These are phyloP conservation scores for Drosophila lacicola DNA, from an alignment of 2,888 invertebrate species.

Conservation along the genomic window DNA sequence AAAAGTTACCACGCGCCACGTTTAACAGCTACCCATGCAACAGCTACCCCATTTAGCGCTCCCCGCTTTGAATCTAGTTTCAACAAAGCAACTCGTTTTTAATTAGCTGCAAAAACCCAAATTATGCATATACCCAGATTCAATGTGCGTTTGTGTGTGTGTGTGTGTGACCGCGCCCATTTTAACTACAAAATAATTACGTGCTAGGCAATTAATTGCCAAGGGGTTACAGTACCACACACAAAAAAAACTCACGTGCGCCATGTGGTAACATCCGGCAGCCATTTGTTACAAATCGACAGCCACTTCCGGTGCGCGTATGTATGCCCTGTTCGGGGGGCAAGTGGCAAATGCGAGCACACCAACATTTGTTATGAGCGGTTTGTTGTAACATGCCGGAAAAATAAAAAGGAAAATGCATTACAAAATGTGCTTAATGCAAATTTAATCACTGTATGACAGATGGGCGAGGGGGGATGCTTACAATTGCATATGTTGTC, in stretches of 20 bases:
- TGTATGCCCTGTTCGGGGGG: conserved; percentile 4
- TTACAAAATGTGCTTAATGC: conserved; percentile 49
- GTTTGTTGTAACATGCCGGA: conserved; percentile 40
- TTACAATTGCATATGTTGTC: not conserved
- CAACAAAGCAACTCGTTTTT: conserved; percentile 68
- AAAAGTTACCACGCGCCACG: conserved; percentile 51
- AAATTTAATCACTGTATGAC: conserved; percentile 52
- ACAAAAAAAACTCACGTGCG: conserved; percentile 57
- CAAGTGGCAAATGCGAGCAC: conserved; percentile 1
- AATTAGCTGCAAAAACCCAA: conserved; percentile 77
- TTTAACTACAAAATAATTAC: conserved; percentile 80
- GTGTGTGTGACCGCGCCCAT: conserved; percentile 55
- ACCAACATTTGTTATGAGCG: conserved; percentile 56
- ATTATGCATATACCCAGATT: conserved; percentile 66
- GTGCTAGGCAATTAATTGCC: conserved; percentile 75
- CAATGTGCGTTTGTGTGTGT: conserved; percentile 14
- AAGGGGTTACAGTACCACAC: conserved; percentile 66
- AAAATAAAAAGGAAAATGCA: conserved; percentile 37
- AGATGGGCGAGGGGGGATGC: too few species aligned
- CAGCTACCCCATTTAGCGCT: not conserved
- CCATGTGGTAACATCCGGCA: conserved; percentile 77
- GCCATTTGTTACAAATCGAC: conserved; percentile 81
- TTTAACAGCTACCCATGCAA: conserved; percentile 16
- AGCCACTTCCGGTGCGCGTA: conserved; percentile 71
- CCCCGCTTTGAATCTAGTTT: conserved; percentile 48